Evolutionary conservation across 2,113 vertebrate species (phyloP), one percentile per base, ranked within the genome.

Genomic region (Paraplagusia blochii): DNA sequence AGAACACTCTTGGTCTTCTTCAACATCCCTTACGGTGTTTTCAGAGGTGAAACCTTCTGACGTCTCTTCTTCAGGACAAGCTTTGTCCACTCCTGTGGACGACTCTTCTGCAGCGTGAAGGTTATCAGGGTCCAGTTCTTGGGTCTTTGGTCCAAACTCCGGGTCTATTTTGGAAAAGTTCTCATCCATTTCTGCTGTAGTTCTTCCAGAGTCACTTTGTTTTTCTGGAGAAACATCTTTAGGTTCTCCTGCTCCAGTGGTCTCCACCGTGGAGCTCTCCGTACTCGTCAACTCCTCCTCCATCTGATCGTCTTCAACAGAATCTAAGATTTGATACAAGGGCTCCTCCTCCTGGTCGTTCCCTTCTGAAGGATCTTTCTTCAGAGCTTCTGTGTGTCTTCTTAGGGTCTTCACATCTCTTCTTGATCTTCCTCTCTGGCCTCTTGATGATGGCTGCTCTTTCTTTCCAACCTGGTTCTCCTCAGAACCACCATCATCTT

Each of bases 321-420:
- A 77, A 53, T 84, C 85, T 16, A 80, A 11, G 4, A 79, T 50
- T 15, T 72, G 42, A 52, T 72, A 63, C 8, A 50, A 1, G 0
- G 46, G n/a, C 13, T 53, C 63, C 38, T 69, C 63, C n/a, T 72
- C 70, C 5, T 71, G 73, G 1, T 77, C 62, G 11, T 66, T 60
- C 0, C 53, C 66, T 0, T 2, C 39, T 40, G 9, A 40, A 40
- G 38, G 4, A 2, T 40, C 13, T 12, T 7, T n/a, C 10, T 6
- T 36, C 17, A 12, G 38, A 1, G 17, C 9, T 22, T 2, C 3
- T 42, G 2, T 2, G n/a, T 42, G 45, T 52, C 42, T 69, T 34
- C 46, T 64, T 8, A 51, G n/a, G 1, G 14, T 5, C 44, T 74
- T 66, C 5, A 10, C 8, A 0, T 43, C 18, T 17, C 75, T 80